Conservation (phyloP, 2,888 invertebrate species). For the Rugalucina vietnamica region DNA sequence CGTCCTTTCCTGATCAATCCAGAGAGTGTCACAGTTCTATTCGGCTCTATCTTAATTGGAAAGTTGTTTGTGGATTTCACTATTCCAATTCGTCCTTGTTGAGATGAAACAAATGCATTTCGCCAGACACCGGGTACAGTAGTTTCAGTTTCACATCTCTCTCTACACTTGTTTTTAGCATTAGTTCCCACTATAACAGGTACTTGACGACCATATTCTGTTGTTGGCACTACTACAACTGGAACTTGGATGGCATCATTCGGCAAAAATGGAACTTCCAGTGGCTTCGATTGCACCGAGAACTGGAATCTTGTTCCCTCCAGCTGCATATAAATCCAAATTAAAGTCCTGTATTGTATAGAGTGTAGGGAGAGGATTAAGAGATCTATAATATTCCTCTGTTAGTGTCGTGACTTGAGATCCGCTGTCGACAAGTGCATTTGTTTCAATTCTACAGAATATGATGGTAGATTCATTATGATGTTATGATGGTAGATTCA, state of each 20-base stretch:
- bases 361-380: background rate
- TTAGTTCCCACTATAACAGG: background rate
- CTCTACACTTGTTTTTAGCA: background rate
- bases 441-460: background rate
- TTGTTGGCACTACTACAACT: background rate
- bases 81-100: background rate
- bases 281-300: background rate
- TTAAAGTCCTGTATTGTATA: background rate
- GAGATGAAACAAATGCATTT: background rate
- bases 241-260: background rate
- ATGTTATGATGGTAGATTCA: too few species aligned
- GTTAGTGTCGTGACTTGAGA: background rate
- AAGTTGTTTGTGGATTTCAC: background rate
- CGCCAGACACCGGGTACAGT: background rate
- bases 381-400: background rate
- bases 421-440: background rate
- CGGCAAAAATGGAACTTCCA: background rate
- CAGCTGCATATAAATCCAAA: background rate
- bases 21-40: background rate
- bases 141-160: background rate
- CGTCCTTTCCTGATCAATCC: background rate
- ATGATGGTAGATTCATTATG: background rate
- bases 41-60: background rate
- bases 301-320: background rate
- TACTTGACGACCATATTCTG: background rate